Evolutionary conservation across 2,888 invertebrate species (phyloP).

Genomic region (Aleiodes leptofemur): DNA sequence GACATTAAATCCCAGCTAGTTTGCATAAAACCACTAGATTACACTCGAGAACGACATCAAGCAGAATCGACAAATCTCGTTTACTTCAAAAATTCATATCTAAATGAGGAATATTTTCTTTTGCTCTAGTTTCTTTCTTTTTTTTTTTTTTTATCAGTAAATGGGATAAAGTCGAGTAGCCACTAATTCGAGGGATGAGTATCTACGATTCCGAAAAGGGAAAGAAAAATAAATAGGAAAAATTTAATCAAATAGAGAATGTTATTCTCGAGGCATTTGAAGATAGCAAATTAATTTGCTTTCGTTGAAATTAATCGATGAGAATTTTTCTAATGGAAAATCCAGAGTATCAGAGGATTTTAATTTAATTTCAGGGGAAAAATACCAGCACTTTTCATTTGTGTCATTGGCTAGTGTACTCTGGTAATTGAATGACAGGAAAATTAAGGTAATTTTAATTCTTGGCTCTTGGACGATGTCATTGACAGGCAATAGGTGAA

Average conservation of each 20-base stretch:
- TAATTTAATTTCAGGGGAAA: conserved; percentile 15
- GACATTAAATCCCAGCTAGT: conserved; percentile 46
- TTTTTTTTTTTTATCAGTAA: not conserved
- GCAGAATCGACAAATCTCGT: conserved; percentile 22
- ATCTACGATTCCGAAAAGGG: no score
- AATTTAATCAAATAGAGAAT: no score
- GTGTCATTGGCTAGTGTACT: conserved; percentile 26
- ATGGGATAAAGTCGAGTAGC: not conserved
- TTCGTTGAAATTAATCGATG: not conserved
- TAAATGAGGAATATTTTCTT: not conserved
- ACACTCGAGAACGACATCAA: conserved; percentile 7
- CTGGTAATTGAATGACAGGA: conserved; percentile 42
- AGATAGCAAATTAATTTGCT: conserved; percentile 3
- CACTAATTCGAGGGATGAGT: not conserved
- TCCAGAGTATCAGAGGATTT: conserved; percentile 4
- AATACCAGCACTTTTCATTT: not conserved
- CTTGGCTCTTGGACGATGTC: conserved; percentile 33
- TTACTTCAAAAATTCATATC: conserved; percentile 15
- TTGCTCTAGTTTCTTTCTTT: not conserved
- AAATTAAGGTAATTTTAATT: conserved; percentile 47
- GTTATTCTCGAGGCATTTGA: no score
- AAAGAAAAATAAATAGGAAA: no score
- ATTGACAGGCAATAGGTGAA: conserved; percentile 28
- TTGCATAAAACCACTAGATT: conserved; percentile 41
- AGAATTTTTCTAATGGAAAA: conserved; percentile 18